Evolutionary conservation across 2,113 vertebrate genomes (phyloP).

Genomic region (Psephotus haematonotus): DNA sequence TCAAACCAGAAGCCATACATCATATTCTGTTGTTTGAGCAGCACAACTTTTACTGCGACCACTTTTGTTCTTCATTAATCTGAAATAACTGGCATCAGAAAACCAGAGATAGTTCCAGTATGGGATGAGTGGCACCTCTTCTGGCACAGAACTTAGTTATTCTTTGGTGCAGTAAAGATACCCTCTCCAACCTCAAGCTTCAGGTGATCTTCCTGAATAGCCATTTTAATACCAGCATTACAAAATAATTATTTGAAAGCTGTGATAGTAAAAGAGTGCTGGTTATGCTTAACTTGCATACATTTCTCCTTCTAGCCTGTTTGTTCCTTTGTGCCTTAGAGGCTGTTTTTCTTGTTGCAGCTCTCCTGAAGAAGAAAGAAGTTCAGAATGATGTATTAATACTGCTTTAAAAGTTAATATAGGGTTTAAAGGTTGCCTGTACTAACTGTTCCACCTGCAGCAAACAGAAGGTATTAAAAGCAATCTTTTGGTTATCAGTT

Average conservation of each 20-base stretch:
- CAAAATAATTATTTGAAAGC: background rate
- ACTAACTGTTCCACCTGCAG: background rate
- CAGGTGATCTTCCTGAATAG: background rate
- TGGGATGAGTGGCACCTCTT: background rate
- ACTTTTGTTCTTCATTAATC: background rate
- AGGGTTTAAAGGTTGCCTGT: background rate
- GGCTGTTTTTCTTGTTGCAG: conserved; percentile 66
- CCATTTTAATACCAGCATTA: background rate
- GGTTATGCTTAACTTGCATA: background rate
- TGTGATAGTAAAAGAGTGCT: background rate
- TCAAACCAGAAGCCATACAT: background rate
- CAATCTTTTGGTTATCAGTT: background rate
- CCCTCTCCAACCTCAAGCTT: background rate
- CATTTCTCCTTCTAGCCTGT: background rate
- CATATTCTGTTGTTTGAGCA: background rate
- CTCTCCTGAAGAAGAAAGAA: conserved; percentile 69
- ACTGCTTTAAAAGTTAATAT: background rate
- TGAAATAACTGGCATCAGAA: background rate
- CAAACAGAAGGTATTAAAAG: background rate
- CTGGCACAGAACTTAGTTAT: background rate
- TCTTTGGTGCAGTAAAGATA: background rate
- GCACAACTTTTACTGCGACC: background rate
- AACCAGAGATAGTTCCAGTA: background rate
- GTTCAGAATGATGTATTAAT: background rate
- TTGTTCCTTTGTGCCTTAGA: background rate